Conservation (phyloP, 1,140 invertebrate genomes). For the Drosophila bocki region DNA sequence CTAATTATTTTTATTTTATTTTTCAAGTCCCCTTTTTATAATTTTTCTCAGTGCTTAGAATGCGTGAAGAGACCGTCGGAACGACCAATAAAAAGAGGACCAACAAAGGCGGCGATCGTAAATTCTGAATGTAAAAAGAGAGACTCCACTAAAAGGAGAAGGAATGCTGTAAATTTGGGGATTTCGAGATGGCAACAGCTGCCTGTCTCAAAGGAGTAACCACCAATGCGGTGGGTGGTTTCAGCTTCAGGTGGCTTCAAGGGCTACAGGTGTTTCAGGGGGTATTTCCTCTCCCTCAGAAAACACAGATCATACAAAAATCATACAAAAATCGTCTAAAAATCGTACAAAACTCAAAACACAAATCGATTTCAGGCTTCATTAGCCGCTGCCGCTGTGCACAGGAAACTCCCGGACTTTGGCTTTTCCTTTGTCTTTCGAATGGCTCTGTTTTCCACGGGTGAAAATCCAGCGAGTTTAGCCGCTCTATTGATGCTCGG, state of each 20-base stretch:
- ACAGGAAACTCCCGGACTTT: slow-evolving; percentile 76
- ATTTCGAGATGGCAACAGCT: slow-evolving; percentile 78
- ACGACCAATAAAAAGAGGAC: slow-evolving; percentile 58
- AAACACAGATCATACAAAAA: slow-evolving; percentile 50
- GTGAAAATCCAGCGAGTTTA: slow-evolving; percentile 55
- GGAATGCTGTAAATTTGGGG: slow-evolving; percentile 70
- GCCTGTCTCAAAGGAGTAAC: slow-evolving; percentile 18
- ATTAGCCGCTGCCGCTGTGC: slow-evolving; percentile 56
- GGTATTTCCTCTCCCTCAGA: slow-evolving; percentile 17
- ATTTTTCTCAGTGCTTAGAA: slow-evolving; percentile 12
- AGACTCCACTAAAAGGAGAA: slow-evolving; percentile 37
- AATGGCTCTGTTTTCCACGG: slow-evolving; percentile 28
- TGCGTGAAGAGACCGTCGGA: slow-evolving; percentile 34
- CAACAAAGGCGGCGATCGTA: slow-evolving; percentile 69
- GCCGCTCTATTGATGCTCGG: slow-evolving; percentile 73
- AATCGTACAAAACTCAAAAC: slow-evolving; percentile 13
- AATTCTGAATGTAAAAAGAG: slow-evolving; percentile 59
- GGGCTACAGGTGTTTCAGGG: slow-evolving; percentile 13
- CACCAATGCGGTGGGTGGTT: slow-evolving; percentile 42
- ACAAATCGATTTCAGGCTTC: slow-evolving; percentile 82
- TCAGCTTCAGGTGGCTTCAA: slow-evolving; percentile 30
- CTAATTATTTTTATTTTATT: background rate
- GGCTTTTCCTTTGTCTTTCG: slow-evolving; percentile 54
- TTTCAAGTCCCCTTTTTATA: background rate
- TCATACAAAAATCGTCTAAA: slow-evolving; percentile 10